These are phyloP conservation scores for Ceratothoa steindachneri DNA, from an alignment of 2,888 invertebrate species.

Conservation along the genomic window DNA sequence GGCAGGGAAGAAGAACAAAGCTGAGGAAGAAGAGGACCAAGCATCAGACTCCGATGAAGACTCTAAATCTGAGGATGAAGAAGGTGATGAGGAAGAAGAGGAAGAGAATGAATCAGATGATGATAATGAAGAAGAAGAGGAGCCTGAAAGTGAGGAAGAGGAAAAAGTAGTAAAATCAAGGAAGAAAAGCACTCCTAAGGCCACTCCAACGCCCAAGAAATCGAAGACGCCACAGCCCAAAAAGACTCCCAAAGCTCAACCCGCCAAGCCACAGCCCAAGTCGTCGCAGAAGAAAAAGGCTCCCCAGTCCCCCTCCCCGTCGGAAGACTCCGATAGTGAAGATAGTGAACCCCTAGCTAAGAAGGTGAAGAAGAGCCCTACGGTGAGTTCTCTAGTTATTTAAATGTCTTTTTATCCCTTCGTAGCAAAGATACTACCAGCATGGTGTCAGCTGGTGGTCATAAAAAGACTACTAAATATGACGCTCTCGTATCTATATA, in stretches of 20 bases:
- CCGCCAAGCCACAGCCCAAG: neutral
- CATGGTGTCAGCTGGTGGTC: too few species aligned
- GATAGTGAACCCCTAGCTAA: constrained; percentile 1
- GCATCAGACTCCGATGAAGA: neutral
- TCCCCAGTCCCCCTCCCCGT: too few species aligned
- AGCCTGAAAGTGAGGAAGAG: neutral
- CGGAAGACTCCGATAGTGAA: neutral
- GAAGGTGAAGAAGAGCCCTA: neutral
- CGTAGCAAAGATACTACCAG: too few species aligned
- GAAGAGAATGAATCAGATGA: constrained; percentile 2
- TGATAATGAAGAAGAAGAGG: neutral
- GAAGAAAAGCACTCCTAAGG: too few species aligned
- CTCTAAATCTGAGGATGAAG: neutral
- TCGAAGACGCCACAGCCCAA: neutral
- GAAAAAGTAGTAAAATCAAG: neutral
- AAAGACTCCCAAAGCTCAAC: neutral
- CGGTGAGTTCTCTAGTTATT: neutral
- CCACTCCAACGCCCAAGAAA: neutral
- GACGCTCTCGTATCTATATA: too few species aligned
- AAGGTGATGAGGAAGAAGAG: neutral
- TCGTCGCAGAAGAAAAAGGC: neutral
- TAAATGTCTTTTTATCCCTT: too few species aligned
- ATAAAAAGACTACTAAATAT: too few species aligned
- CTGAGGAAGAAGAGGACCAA: neutral
- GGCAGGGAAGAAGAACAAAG: neutral